phyloP scores from a whole-genome alignment of 2,113 vertebrate genomes.

The Engystomops pustulosus region DNA sequence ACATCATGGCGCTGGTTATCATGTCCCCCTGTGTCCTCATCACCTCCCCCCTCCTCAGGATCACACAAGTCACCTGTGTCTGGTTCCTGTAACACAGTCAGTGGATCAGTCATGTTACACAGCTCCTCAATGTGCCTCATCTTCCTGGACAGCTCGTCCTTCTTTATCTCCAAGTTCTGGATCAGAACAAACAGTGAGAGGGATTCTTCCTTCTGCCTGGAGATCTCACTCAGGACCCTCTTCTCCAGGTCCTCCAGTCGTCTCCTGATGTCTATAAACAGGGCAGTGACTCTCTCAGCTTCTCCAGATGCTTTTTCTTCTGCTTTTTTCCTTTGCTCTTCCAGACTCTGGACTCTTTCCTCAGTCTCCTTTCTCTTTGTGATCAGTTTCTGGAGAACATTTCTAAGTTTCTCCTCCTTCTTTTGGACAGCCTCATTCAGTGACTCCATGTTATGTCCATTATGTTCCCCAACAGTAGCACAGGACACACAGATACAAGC shows the following conservation, averaged over 20 bases:
- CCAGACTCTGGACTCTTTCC: neutral
- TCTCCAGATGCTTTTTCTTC: neutral
- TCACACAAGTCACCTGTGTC: slow-evolving; percentile 5
- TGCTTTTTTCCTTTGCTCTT: neutral
- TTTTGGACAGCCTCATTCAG: neutral
- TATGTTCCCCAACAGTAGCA: neutral
- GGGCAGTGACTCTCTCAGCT: neutral
- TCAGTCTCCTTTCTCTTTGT: slow-evolving; percentile 1
- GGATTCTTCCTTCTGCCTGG: neutral
- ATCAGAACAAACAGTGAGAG: neutral
- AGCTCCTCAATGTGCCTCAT: neutral
- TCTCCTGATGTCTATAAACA: neutral
- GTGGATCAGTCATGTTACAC: slow-evolving; percentile 5
- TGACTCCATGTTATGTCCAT: neutral
- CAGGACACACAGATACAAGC: neutral
- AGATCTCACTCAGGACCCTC: slow-evolving; percentile 11
- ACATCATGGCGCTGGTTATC: too few species aligned
- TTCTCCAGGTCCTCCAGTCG: neutral
- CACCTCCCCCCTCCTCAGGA: neutral
- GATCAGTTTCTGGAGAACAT: neutral
- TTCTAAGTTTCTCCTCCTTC: neutral
- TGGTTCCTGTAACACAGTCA: neutral
- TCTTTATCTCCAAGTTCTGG: neutral
- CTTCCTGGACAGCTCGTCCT: neutral
- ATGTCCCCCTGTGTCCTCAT: neutral